Base-by-base conservation (phyloP, 1,140 invertebrate genomes). In the Glossosoma conforme region DNA sequence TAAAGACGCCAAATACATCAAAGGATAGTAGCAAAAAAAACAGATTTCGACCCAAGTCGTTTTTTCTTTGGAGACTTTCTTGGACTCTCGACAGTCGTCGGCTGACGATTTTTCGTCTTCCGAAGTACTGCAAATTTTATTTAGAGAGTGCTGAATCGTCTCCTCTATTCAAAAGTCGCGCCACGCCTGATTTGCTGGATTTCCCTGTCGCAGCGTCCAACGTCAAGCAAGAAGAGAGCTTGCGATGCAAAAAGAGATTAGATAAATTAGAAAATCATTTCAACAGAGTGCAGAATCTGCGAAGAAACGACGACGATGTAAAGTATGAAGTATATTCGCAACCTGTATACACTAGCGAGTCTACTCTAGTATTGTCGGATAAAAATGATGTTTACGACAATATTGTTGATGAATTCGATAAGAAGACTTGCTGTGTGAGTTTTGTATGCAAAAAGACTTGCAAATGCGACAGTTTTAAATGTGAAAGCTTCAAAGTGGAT, bases 261-360 rank as follows among this genome's bases (percentile, higher is more conserved):
- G 71, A 73, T 45, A 75, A 75, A 59, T 56, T 75, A 56, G 71
- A 75, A 60, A 71, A 64, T 40, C 69, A 73, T 65, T 74, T 65
- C 52, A 72, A 72, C 54, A 73, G 64, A 51, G 70, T 66, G 47
- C 60, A 72, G 40, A 65, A 58, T 55, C 44, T 58, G 28, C 11
- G 18, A 44, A 54, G 21, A 22, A 17, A 50, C 32, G 33, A 25
- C 19, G 24, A 35, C 25, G 11, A 5, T 17, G 25, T 18, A 5
- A 24, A 46, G 11, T 44, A 54, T 10, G 1, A 28, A 14, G 37
- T 58, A 11, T 58, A 58, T 37, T 44, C 52, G 10, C 52, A 58
- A 37, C 52, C 56, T 5, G 14, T 58, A 3, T 58, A 54, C 35
- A 20, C 42, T 2, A 48, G 47, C 22, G 33, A 51, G 33, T 51